Base-by-base conservation (phyloP, 2,797 vertebrate genomes). In the Gymnoscopelus braueri region DNA sequence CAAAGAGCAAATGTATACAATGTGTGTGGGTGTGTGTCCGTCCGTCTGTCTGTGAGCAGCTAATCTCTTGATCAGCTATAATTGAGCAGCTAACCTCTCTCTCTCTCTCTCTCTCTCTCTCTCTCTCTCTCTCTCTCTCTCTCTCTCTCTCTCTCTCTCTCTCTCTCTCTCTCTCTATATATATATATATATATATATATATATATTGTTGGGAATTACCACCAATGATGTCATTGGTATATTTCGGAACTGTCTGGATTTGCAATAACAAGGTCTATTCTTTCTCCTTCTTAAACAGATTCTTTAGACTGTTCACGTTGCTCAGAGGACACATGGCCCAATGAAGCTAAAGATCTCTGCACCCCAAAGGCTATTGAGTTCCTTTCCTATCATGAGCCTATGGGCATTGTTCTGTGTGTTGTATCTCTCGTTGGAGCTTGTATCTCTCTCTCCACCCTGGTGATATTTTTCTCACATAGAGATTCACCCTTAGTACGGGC, bases 401-500 rank as follows among this genome's bases (percentile, higher is more conserved):
- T 92, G 83, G 92, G 92, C 35, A 80, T 91, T 48, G 65, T 92
- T 14, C 60, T 93, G 3, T 87, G 85, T 78, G 63, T 63, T 39
- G 62, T 86, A 63, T 90, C 87, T 24, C 49, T 80, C 4, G 64
- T 90, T 0, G 92, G 92, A 67, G 88, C 88, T 24, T 88, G 73
- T 63, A 50, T 76, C 50, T 85, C 89, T 53, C 62, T 87, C 39
- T 73, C 72, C 3, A 76, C 91, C 24, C 61, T 91, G 4, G 71
- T 50, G n/a, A 75, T 92, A 60, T 92, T 93, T 69, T 59, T 83
- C 9, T 56, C 4, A 32, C 71, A 83, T 63, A 91, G 83, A 77
- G 80, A 88, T 29, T 92, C 92, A 12, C 91, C 91, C 13, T 67
- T 94, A 15, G 87, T 94, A 35, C 84, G 91, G 35, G 93, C 86